phyloP scores from a whole-genome alignment of 2,888 invertebrate genomes.

The Trichacis sp. region DNA sequence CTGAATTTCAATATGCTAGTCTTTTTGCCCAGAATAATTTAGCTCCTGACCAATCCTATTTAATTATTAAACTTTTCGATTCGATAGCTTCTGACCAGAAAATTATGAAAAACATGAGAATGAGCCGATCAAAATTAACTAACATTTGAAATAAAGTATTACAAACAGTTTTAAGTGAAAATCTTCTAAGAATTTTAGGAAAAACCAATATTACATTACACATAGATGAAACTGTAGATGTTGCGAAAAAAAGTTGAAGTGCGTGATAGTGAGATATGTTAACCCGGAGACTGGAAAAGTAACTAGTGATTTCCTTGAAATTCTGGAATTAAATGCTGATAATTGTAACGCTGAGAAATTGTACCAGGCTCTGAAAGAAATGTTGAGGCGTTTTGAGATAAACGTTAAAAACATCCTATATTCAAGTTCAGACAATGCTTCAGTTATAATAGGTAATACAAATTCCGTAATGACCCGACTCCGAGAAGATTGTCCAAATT shows the following conservation, averaged over 20 bases:
- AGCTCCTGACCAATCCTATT: background rate
- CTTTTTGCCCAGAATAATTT: background rate
- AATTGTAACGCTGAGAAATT: too few species aligned
- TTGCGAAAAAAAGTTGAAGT: background rate
- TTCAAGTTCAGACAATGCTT: too few species aligned
- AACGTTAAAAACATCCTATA: too few species aligned
- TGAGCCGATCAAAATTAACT: background rate
- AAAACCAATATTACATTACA: background rate
- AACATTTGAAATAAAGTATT: background rate
- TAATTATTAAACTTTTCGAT: background rate
- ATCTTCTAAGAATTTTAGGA: background rate
- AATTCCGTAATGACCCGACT: too few species aligned
- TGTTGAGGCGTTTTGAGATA: too few species aligned
- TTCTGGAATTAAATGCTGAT: too few species aligned
- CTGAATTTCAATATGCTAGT: background rate
- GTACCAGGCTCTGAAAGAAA: too few species aligned
- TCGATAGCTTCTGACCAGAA: background rate
- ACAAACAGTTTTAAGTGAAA: background rate
- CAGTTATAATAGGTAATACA: too few species aligned
- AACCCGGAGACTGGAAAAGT: background rate
- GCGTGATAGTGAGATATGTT: background rate
- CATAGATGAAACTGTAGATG: constrained; percentile 5
- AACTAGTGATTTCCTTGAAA: background rate
- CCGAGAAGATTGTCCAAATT: too few species aligned
- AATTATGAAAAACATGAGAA: background rate